These are phyloP conservation scores for Spicauda simplicius DNA, from an alignment of 2,888 invertebrate species.

Conservation along the genomic window DNA sequence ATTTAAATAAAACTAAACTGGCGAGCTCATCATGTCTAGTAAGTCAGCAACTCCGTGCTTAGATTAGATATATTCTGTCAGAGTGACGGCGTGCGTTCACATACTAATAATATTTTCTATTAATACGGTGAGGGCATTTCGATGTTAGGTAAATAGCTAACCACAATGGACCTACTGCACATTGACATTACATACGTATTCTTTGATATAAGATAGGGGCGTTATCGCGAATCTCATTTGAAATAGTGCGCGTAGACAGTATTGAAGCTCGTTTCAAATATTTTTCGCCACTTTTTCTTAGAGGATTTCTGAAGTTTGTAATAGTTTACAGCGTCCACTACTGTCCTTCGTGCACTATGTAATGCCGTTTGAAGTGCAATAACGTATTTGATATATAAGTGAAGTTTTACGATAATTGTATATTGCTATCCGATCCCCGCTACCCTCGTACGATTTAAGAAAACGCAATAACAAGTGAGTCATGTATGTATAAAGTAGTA, in stretches of 20 bases:
- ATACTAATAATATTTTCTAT: constrained; percentile 29
- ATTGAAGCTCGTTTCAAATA: neutral
- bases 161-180: constrained; percentile 20
- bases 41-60: constrained; percentile 26
- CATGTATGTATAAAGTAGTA: constrained; percentile 77
- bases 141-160: constrained; percentile 28
- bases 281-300: neutral
- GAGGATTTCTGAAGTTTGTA: neutral
- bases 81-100: constrained; percentile 42
- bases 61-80: constrained; percentile 19
- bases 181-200: constrained; percentile 19
- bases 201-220: constrained; percentile 11
- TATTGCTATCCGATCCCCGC: constrained; percentile 48
- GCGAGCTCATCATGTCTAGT: neutral
- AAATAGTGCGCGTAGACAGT: constrained; percentile 11
- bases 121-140: constrained; percentile 35
- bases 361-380: constrained; percentile 33
- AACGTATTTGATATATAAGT: constrained; percentile 22
- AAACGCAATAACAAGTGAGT: constrained; percentile 80
- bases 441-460: constrained; percentile 66
- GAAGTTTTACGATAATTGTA: constrained; percentile 35
- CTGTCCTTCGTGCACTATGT: constrained; percentile 10
- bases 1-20: no score
- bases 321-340: constrained; percentile 5
- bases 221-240: constrained; percentile 47